A percentile compares a stretch with the other conserved stretches of the same genome.
Evolutionary conservation across 2,113 vertebrate genomes (phyloP).

Genomic region (Paratilapia polleni): DNA sequence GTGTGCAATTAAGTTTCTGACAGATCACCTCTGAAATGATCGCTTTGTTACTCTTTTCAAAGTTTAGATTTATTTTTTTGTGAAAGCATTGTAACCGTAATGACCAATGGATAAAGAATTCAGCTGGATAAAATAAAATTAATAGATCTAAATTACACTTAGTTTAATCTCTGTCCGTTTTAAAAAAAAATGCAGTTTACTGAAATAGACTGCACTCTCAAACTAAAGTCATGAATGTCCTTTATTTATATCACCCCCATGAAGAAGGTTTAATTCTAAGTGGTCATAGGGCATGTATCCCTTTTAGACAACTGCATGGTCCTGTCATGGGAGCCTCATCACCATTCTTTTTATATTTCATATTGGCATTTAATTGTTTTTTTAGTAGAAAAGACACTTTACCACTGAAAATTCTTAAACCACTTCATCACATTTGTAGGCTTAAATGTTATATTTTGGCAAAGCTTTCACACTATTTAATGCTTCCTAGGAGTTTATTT

Average conservation of each 20-base stretch:
- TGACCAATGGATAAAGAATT: neutral
- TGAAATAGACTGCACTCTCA: neutral
- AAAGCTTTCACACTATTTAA: neutral
- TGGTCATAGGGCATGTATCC: neutral
- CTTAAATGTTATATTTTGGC: neutral
- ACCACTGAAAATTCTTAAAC: neutral
- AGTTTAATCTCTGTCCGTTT: neutral
- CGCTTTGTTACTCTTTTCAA: neutral
- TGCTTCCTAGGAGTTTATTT: neutral
- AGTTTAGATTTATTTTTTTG: neutral
- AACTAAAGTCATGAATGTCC: too few species aligned
- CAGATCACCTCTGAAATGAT: neutral
- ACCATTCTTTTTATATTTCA: neutral
- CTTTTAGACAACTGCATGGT: neutral
- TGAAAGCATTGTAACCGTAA: neutral
- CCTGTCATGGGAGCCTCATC: neutral
- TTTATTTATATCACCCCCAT: too few species aligned
- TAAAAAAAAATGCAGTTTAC: neutral
- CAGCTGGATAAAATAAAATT: neutral
- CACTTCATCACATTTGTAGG: neutral
- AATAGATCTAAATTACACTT: neutral
- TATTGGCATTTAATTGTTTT: neutral
- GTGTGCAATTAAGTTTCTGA: neutral
- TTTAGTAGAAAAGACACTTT: neutral
- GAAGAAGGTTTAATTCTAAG: neutral